Percentiles rank a stretch among this genome's conserved stretches.
Evolutionary conservation across 35 echinoderm and acorn worm species (phyloP).

Genomic region (Ptychodera flava): DNA sequence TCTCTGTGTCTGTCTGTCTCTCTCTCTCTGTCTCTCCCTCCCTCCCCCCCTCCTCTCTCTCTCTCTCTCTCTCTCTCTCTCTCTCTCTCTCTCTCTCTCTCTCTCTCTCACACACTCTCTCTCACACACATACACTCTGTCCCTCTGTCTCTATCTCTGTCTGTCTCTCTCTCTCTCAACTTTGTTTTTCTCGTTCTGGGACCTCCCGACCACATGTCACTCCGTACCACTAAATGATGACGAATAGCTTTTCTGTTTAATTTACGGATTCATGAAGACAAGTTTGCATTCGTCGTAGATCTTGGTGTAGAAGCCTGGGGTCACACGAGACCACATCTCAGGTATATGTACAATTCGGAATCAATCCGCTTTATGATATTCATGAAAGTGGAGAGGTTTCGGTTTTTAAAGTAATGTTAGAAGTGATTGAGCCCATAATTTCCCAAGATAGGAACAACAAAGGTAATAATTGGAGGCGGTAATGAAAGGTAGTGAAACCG

Average conservation of each 20-base stretch:
- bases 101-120: background rate
- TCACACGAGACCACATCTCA: background rate
- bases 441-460: too few relatives aligned
- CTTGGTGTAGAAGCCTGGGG: background rate
- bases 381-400: constrained; percentile 27
- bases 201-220: background rate
- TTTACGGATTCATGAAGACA: background rate
- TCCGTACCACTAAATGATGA: background rate
- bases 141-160: too few relatives aligned
- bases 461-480: too few relatives aligned
- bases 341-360: background rate
- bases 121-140: background rate
- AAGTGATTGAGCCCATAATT: too few relatives aligned
- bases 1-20: background rate
- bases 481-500: too few relatives aligned
- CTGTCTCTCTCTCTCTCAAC: background rate
- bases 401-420: too few relatives aligned
- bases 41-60: background rate
- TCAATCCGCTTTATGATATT: background rate
- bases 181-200: background rate
- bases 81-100: background rate
- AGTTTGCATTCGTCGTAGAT: background rate
- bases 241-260: background rate
- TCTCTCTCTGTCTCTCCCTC: background rate
- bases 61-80: background rate